These are phyloP conservation scores for Ormyrus pomaceus DNA, from an alignment of 2,888 invertebrate species.

Conservation along the genomic window DNA sequence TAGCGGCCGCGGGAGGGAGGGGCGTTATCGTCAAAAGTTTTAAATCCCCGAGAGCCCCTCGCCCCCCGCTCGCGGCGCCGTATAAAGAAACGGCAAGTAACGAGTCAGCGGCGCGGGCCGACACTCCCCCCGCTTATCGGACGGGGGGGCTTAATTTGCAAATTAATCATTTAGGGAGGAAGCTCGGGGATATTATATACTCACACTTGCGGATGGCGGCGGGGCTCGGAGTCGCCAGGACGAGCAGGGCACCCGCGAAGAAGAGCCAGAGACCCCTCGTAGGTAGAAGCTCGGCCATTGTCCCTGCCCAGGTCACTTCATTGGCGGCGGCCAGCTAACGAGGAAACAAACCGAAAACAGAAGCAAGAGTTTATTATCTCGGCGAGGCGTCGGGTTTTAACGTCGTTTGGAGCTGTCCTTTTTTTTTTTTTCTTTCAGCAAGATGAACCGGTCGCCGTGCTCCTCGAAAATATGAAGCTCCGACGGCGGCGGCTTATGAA, in stretches of 20 bases:
- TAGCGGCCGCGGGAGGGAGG: background rate
- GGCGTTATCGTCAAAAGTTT: constrained; percentile 32
- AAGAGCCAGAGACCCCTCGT: constrained; percentile 64
- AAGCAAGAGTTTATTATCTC: too few relatives aligned
- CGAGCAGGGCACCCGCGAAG: constrained; percentile 69
- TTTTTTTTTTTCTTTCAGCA: too few relatives aligned
- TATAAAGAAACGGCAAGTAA: constrained; percentile 6
- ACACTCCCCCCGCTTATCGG: too few relatives aligned
- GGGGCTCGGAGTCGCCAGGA: constrained; percentile 72
- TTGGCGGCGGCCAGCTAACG: constrained; percentile 5
- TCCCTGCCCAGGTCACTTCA: constrained; percentile 3
- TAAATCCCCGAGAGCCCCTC: constrained; percentile 4
- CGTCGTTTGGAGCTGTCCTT: too few relatives aligned
- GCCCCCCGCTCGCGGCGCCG: background rate
- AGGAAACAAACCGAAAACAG: too few relatives aligned
- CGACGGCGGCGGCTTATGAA: background rate
- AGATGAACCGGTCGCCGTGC: too few relatives aligned
- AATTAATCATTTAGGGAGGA: constrained; percentile 20
- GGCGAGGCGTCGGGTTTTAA: too few relatives aligned
- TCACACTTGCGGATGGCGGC: constrained; percentile 73
- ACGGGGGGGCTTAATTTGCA: constrained; percentile 10
- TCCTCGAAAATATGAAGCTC: too few relatives aligned
- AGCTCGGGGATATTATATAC: constrained; percentile 29
- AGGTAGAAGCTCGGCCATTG: constrained; percentile 60
- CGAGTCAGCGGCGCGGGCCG: too few relatives aligned